A percentile compares a stretch with the other conserved stretches of the same genome.
These are phyloP conservation scores for Sorex araneus DNA, from an alignment of 2,113 vertebrate genomes.

Conservation along the genomic window DNA sequence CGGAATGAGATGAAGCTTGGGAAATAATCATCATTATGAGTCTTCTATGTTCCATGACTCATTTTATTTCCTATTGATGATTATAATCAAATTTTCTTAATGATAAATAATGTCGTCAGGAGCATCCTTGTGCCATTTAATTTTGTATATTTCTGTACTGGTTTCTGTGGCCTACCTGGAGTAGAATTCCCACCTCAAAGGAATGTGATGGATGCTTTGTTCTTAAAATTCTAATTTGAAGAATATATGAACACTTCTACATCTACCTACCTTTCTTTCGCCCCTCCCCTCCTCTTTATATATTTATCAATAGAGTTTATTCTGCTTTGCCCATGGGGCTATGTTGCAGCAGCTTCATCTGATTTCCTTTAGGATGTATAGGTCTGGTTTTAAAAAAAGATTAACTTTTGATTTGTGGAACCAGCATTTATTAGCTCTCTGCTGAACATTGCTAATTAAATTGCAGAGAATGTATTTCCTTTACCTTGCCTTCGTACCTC, in stretches of 20 bases:
- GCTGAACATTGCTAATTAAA: constrained; percentile 37
- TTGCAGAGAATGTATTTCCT: background rate
- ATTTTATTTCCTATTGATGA: constrained; percentile 35
- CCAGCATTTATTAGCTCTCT: constrained; percentile 40
- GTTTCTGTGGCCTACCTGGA: constrained; percentile 31
- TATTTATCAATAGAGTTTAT: too few species aligned
- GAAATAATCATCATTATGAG: constrained; percentile 2
- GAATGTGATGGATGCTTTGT: too few species aligned
- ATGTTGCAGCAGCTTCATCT: background rate
- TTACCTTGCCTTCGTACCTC: background rate
- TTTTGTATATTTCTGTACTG: too few species aligned
- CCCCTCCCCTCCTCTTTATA: background rate
- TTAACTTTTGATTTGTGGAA: background rate
- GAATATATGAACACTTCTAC: background rate
- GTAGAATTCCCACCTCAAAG: background rate
- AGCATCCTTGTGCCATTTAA: too few species aligned
- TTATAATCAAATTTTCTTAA: constrained; percentile 23
- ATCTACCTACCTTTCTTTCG: background rate
- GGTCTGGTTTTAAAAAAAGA: background rate
- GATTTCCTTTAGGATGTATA: constrained; percentile 41
- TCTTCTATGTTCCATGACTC: background rate
- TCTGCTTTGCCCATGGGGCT: background rate
- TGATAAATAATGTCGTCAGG: constrained; percentile 28
- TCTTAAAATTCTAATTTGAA: constrained; percentile 25
- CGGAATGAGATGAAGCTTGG: constrained; percentile 11